Evolutionary conservation across 2,797 vertebrate species (phyloP).

Genomic region (Molossus alvarezi): DNA sequence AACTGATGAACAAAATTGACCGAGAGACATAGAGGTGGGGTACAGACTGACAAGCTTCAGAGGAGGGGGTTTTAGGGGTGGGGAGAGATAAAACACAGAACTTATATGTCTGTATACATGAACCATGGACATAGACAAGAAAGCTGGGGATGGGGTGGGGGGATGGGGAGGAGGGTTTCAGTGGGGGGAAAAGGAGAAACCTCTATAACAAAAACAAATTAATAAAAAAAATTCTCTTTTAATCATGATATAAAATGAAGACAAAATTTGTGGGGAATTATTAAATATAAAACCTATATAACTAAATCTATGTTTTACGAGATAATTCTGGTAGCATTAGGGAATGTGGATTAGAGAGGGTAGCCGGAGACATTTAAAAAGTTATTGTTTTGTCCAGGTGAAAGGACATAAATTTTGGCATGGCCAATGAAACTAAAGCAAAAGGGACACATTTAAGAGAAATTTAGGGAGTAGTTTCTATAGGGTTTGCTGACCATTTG

Average conservation of each 20-base stretch:
- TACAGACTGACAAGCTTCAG: too few species aligned
- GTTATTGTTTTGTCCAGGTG: neutral
- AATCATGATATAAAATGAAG: constrained; percentile 10
- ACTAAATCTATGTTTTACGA: constrained; percentile 8
- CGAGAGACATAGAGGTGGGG: too few species aligned
- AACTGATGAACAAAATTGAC: too few species aligned
- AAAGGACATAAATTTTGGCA: neutral
- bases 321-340: neutral
- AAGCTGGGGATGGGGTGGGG: too few species aligned
- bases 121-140: too few species aligned
- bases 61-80: too few species aligned
- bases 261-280: neutral
- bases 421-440: neutral
- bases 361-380: neutral
- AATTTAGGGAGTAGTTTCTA: neutral
- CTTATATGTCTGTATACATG: too few species aligned
- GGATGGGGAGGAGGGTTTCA: too few species aligned
- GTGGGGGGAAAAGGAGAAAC: too few species aligned
- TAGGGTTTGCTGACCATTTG: neutral
- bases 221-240: too few species aligned
- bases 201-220: too few species aligned
- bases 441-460: neutral
- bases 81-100: too few species aligned
- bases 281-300: neutral
- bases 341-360: neutral